Base-by-base conservation (phyloP, 2,888 invertebrate species). In the Elaeidobius kamerunicus region DNA sequence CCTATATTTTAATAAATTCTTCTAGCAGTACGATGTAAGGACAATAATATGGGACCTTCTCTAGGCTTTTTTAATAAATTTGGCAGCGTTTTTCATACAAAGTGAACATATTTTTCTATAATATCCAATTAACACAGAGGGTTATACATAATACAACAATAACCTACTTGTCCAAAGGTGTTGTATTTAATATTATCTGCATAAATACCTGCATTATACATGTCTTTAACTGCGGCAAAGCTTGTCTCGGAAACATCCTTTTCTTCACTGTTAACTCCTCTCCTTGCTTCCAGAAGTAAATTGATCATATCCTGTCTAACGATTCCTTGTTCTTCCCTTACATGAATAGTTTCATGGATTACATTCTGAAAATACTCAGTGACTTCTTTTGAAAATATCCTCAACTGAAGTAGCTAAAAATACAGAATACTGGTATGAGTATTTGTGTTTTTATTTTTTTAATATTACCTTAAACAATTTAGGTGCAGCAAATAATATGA, bases 211-310 rank as follows among this genome's bases (percentile, higher is more conserved):
- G 6, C 28, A 15, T 27, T 11, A 2, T 15, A n/a, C 3, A 34
- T 45, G 44, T 55, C 55, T 51, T 51, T 27, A 9, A 51, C 55
- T 18, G 51, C 35, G 9, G 55, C 44, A 46, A 35, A 55, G 11
- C 55, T 51, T 12, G 51, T 55, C 4, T 55, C 55, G 11, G 34
- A 11, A 18, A n/a, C 20, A 18, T 28, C 41, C 15, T 18, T 11
- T 3, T 45, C 30, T 18, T 55, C 42, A 32, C 28, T 20, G 16
- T 38, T 20, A 7, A 42, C 27, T 14, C 74, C 74, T 66, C 75
- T 75, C 42, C 73, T 75, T 4, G 78, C 77, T 61, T 80, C 76
- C 72, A 80, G 73, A 1, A 80, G 65, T 11, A 80, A 60, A 45
- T 81, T 75, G 14, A 81, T 76, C 77, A 80, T 78, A 48, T 67